Percentiles rank a stretch among this genome's conserved stretches.
phyloP scores from a whole-genome alignment of 2,113 vertebrate genomes.

The Arizona elegans region DNA sequence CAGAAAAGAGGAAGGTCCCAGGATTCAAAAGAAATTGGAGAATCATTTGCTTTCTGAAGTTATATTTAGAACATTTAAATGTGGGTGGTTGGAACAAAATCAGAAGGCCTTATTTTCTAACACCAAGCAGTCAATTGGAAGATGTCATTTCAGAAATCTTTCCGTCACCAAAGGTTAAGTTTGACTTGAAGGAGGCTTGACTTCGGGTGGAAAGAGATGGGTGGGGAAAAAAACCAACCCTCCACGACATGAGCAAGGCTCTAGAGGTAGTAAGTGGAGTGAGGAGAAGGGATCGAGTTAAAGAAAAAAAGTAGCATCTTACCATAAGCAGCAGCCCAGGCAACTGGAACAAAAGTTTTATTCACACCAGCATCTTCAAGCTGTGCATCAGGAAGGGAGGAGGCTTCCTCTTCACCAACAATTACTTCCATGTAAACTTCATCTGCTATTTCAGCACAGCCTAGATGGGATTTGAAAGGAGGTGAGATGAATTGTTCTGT shows the following conservation, averaged over 20 bases:
- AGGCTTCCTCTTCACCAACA: slow-evolving; percentile 81
- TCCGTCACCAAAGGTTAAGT: background rate
- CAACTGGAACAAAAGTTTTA: slow-evolving; percentile 84
- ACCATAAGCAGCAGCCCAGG: slow-evolving; percentile 86
- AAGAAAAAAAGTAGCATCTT: slow-evolving; percentile 49
- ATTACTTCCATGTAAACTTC: slow-evolving; percentile 89
- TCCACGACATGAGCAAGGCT: background rate
- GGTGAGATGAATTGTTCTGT: background rate
- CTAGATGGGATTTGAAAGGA: slow-evolving; percentile 66
- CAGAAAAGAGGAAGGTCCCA: background rate
- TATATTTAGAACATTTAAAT: background rate
- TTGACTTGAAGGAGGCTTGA: background rate
- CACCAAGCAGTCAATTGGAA: background rate
- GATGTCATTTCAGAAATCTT: background rate
- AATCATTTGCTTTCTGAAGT: background rate
- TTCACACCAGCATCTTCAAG: slow-evolving; percentile 77
- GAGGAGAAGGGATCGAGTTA: background rate
- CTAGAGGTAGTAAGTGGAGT: background rate
- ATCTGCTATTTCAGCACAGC: slow-evolving; percentile 84
- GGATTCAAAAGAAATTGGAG: background rate
- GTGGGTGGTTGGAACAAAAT: background rate
- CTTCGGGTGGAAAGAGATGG: background rate
- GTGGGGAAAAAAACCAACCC: accelerated
- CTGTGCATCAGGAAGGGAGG: slow-evolving; percentile 73
- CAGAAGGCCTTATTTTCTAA: background rate